These are phyloP conservation scores for Seira ritae DNA, from an alignment of 2,888 invertebrate genomes.

Conservation along the genomic window DNA sequence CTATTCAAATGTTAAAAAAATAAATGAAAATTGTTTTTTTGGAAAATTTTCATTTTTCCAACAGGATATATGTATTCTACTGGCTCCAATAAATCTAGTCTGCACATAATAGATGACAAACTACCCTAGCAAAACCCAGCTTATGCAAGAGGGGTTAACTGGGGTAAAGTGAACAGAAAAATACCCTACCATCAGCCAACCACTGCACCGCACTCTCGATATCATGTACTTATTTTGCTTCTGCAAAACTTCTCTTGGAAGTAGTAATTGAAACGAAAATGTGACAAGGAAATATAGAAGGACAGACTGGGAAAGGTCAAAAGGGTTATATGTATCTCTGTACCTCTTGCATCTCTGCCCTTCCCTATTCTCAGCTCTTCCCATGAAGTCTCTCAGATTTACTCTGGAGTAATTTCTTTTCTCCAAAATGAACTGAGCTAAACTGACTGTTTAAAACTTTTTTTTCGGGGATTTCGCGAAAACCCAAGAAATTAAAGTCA, in stretches of 20 bases:
- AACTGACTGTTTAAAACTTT: too few species aligned
- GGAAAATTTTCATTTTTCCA: conserved; percentile 5
- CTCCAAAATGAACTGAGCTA: too few species aligned
- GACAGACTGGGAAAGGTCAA: background rate
- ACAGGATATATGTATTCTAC: background rate
- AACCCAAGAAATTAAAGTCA: conserved; percentile 2
- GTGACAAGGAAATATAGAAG: conserved; percentile 8
- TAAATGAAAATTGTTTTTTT: conserved; percentile 7
- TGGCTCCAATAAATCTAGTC: conserved; percentile 4
- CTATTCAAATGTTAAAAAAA: background rate
- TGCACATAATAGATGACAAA: conserved; percentile 4
- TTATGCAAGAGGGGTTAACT: background rate
- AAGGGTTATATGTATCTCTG: background rate
- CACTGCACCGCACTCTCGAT: background rate
- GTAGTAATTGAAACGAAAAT: background rate
- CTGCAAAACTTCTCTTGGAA: background rate
- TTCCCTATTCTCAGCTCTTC: background rate
- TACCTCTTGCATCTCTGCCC: background rate
- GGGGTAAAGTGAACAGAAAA: conserved; percentile 1
- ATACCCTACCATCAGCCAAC: background rate
- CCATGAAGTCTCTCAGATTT: background rate
- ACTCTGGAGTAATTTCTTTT: background rate
- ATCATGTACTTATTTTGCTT: too few species aligned
- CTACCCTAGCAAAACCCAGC: background rate
- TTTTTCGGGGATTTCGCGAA: background rate